Percentiles rank a stretch among this genome's conserved stretches.
Evolutionary conservation across 1,140 invertebrate species (phyloP).

Genomic region (Adelges cooleyi): DNA sequence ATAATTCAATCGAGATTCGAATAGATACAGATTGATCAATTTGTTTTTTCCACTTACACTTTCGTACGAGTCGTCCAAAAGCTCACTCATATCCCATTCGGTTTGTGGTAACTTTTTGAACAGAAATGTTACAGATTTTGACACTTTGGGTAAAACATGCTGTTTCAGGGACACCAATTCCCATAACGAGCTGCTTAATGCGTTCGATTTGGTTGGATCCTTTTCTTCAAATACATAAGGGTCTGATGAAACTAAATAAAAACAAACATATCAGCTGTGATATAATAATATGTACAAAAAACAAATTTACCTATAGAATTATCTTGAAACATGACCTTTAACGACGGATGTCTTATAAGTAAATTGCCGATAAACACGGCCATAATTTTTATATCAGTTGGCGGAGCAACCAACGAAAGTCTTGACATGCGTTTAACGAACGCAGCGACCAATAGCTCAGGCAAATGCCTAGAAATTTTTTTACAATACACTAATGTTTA

Average conservation of each 20-base stretch:
- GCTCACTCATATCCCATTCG: conserved; percentile 53
- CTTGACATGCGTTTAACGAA: conserved; percentile 83
- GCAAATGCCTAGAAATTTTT: conserved; percentile 60
- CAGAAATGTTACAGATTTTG: conserved; percentile 57
- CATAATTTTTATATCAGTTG: conserved; percentile 65
- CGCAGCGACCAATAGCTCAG: conserved; percentile 79
- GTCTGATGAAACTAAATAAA: conserved; percentile 48
- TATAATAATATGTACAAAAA: neutral
- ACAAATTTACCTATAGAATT: conserved; percentile 37
- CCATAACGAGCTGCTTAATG: conserved; percentile 81
- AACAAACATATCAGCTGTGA: conserved; percentile 13
- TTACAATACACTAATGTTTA: neutral
- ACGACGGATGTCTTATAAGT: conserved; percentile 69
- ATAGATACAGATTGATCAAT: too few species aligned
- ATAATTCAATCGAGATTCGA: too few species aligned
- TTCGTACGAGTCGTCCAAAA: conserved; percentile 48
- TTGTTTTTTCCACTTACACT: conserved; percentile 40
- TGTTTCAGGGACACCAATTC: conserved; percentile 66
- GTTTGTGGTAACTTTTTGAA: conserved; percentile 49
- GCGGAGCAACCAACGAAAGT: conserved; percentile 65
- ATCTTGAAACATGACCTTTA: conserved; percentile 63
- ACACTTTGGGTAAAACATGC: conserved; percentile 61
- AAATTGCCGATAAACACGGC: conserved; percentile 78
- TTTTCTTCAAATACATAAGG: conserved; percentile 70
- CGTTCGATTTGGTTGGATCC: conserved; percentile 63